Conservation (phyloP, 2,888 invertebrate genomes). For the Hypomecis punctinalis region DNA sequence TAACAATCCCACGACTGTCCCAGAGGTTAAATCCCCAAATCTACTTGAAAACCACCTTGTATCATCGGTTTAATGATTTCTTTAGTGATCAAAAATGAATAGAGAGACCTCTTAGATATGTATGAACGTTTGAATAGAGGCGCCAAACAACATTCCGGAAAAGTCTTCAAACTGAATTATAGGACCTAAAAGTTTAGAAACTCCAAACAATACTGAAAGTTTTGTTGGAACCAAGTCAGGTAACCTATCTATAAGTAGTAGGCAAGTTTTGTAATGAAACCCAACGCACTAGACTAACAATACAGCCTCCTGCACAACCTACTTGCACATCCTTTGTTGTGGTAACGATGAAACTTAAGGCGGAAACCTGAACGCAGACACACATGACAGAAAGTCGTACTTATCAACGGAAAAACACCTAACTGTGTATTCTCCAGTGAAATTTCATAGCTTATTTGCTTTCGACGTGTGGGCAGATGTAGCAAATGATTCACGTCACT, state of each 20-base stretch:
- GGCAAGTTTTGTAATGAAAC: background rate
- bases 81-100: too few relatives aligned
- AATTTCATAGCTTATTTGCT: conserved; percentile 46
- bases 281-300: conserved; percentile 19
- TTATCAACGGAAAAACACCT: conserved; percentile 36
- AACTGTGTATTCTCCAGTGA: conserved; percentile 45
- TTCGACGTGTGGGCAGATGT: conserved; percentile 50
- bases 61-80: too few relatives aligned
- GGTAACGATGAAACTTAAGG: conserved; percentile 17
- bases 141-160: too few relatives aligned
- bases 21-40: too few relatives aligned
- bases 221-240: background rate
- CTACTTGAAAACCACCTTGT: too few relatives aligned
- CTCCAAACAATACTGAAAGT: background rate
- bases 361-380: conserved; percentile 35
- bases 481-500: conserved; percentile 53
- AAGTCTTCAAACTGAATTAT: too few relatives aligned
- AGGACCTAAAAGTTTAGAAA: background rate
- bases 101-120: too few relatives aligned
- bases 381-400: conserved; percentile 19
- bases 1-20: too few relatives aligned
- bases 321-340: conserved; percentile 21
- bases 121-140: too few relatives aligned
- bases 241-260: background rate
- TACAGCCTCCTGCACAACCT: conserved; percentile 14